Percentiles rank a stretch among this genome's conserved stretches.
These are phyloP conservation scores for Pachycephala philippinensis DNA, from an alignment of 2,113 vertebrate species.

Conservation along the genomic window DNA sequence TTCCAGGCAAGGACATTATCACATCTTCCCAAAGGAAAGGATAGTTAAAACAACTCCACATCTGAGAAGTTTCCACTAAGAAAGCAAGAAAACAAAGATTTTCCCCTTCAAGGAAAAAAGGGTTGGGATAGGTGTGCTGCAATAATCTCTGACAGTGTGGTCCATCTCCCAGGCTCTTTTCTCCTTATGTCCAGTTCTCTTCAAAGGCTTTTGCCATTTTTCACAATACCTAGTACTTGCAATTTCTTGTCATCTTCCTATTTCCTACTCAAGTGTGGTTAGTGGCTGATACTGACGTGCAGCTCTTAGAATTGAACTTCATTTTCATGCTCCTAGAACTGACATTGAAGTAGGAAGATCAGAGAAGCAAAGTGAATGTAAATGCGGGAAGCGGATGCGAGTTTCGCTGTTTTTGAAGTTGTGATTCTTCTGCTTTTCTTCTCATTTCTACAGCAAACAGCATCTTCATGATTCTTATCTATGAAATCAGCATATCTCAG, in stretches of 20 bases:
- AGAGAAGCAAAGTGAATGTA: slow-evolving; percentile 14
- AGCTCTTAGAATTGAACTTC: background rate
- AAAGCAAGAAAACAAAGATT: background rate
- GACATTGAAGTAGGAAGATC: background rate
- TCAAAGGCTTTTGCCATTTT: background rate
- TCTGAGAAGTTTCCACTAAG: background rate
- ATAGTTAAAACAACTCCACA: background rate
- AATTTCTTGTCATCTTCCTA: background rate
- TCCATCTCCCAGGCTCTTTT: background rate
- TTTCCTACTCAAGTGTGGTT: background rate
- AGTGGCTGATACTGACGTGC: background rate
- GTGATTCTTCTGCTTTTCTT: slow-evolving; percentile 18
- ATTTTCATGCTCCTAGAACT: background rate
- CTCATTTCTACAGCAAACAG: background rate
- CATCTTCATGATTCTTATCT: slow-evolving; percentile 38
- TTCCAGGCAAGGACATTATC: background rate
- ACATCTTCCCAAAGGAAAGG: background rate
- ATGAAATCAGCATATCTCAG: slow-evolving; percentile 3
- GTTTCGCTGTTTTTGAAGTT: slow-evolving; percentile 20
- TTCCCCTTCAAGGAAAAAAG: background rate
- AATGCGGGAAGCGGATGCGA: background rate
- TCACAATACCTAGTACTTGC: background rate
- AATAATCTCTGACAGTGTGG: background rate
- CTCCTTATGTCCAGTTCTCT: background rate
- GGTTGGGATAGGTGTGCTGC: background rate